phyloP scores from a whole-genome alignment of 2,113 vertebrate species.

The Paraplagusia blochii region DNA sequence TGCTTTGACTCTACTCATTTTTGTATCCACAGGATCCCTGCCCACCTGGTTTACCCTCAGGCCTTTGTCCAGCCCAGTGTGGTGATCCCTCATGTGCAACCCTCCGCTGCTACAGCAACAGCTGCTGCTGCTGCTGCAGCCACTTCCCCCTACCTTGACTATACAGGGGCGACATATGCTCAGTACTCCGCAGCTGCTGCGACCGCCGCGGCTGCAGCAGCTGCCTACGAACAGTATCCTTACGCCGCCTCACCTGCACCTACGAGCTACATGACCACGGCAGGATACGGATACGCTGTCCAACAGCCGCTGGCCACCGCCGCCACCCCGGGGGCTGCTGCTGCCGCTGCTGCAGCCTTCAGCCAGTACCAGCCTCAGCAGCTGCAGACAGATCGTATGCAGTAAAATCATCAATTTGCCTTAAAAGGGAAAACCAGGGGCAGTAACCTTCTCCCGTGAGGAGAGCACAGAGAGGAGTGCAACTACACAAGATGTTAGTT shows the following conservation, averaged over 20 bases:
- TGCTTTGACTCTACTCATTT: conserved; percentile 44
- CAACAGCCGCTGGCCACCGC: conserved; percentile 88
- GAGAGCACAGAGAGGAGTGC: conserved; percentile 7
- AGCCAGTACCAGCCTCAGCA: conserved; percentile 94
- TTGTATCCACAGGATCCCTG: conserved; percentile 86
- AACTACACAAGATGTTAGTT: conserved; percentile 1
- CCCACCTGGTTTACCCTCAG: conserved; percentile 96
- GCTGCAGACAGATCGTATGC: conserved; percentile 92
- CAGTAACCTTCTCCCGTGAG: conserved; percentile 18
- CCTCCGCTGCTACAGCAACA: conserved; percentile 77
- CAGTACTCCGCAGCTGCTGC: conserved; percentile 87
- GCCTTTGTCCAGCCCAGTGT: conserved; percentile 93
- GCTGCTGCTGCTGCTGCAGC: conserved; percentile 73
- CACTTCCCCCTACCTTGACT: conserved; percentile 91
- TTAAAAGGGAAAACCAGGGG: conserved; percentile 10
- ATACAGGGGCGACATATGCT: conserved; percentile 90
- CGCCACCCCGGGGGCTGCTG: conserved; percentile 78
- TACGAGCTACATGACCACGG: conserved; percentile 85
- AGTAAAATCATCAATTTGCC: conserved; percentile 56
- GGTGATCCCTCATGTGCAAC: conserved; percentile 90
- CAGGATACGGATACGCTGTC: conserved; percentile 89
- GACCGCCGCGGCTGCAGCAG: conserved; percentile 73
- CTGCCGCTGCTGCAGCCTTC: conserved; percentile 82
- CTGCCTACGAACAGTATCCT: conserved; percentile 91
- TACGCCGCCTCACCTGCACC: conserved; percentile 90